A percentile compares a stretch with the other conserved stretches of the same genome.
These are phyloP conservation scores for Cosmia trapezina DNA, from an alignment of 2,888 invertebrate genomes.

Conservation along the genomic window DNA sequence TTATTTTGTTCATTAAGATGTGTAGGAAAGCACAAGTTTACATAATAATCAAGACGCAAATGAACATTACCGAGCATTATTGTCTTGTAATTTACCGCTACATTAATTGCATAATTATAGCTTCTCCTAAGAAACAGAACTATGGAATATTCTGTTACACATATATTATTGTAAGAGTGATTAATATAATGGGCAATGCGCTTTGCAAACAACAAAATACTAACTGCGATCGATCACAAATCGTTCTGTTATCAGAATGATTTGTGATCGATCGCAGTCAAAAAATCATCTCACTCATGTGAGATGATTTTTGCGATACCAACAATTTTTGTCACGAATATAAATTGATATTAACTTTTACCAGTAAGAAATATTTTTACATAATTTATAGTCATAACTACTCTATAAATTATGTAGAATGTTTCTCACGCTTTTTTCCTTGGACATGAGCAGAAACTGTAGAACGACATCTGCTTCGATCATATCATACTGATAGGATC, in stretches of 20 bases:
- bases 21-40: background rate
- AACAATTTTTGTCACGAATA: background rate
- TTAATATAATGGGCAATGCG: background rate
- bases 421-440: background rate
- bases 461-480: background rate
- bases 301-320: background rate
- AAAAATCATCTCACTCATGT: too few species aligned
- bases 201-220: background rate
- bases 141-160: background rate
- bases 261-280: too few species aligned
- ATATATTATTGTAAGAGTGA: background rate
- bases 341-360: background rate
- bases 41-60: background rate
- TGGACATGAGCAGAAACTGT: background rate
- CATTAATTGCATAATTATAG: slow-evolving; percentile 22
- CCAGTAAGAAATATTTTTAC: background rate
- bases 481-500: too few species aligned
- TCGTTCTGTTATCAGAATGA: too few species aligned
- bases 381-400: background rate
- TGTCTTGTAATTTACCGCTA: slow-evolving; percentile 2
- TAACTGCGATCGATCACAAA: background rate
- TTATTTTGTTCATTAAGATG: background rate
- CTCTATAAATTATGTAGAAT: too few species aligned
- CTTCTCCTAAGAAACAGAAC: background rate
- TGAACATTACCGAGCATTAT: background rate